Percentiles rank a stretch among this genome's conserved stretches.
phyloP scores from a whole-genome alignment of 2,797 vertebrate genomes.

The Florisuga fusca region DNA sequence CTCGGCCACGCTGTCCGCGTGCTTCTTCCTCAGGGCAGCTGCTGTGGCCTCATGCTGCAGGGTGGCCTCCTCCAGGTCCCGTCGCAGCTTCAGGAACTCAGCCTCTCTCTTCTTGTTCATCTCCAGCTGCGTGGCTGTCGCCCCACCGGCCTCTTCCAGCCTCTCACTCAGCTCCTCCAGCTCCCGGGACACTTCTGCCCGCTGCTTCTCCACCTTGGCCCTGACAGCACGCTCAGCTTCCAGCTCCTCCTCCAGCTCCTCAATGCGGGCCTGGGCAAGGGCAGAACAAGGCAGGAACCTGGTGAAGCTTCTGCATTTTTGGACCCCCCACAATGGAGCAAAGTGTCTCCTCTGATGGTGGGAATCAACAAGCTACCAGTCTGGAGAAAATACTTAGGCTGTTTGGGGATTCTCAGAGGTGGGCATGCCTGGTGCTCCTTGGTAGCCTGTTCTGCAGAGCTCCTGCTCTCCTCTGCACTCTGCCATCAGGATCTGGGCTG shows the following conservation, averaged over 20 bases:
- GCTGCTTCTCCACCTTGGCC: constrained; percentile 93
- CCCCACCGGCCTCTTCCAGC: constrained; percentile 91
- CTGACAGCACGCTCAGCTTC: constrained; percentile 88
- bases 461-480: neutral
- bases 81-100: constrained; percentile 86
- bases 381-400: neutral
- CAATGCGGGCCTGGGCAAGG: constrained; percentile 85
- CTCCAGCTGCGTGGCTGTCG: constrained; percentile 88
- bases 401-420: neutral
- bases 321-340: neutral
- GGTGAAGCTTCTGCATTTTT: neutral
- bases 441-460: neutral
- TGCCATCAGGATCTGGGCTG: neutral
- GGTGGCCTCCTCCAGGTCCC: constrained; percentile 91
- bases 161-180: constrained; percentile 92
- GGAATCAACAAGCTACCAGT: neutral
- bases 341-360: neutral
- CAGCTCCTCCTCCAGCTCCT: constrained; percentile 95
- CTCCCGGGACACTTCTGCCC: constrained; percentile 86
- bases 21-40: constrained; percentile 88
- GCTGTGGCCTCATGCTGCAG: constrained; percentile 89
- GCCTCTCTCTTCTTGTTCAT: constrained; percentile 91
- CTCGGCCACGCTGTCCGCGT: constrained; percentile 86
- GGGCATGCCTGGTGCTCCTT: neutral
- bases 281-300: neutral